Conservation (phyloP, 2,888 invertebrate genomes). For the Cryptophagus acutangulus region DNA sequence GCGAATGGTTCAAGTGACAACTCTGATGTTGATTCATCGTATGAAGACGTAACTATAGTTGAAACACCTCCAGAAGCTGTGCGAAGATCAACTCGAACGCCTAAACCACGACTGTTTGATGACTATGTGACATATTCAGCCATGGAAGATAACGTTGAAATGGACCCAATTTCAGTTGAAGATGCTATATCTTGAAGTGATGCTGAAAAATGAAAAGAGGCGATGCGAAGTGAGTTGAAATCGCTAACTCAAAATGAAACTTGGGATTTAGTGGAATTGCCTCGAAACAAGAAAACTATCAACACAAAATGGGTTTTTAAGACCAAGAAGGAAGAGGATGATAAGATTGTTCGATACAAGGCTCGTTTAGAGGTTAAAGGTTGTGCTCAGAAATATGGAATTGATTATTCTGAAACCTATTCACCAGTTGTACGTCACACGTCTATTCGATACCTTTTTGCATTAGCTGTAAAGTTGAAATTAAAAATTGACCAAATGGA, state of each 20-base stretch:
- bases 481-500: slow-evolving; percentile 13
- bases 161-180: neutral
- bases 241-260: slow-evolving; percentile 11
- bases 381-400: slow-evolving; percentile 9
- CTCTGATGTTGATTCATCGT: too few species aligned
- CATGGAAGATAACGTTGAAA: too few species aligned
- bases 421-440: slow-evolving; percentile 13
- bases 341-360: slow-evolving; percentile 7
- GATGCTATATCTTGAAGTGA: slow-evolving; percentile 4
- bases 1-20: too few species aligned
- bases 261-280: slow-evolving; percentile 9
- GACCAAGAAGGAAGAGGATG: slow-evolving; percentile 12
- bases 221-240: slow-evolving; percentile 8
- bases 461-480: slow-evolving; percentile 3
- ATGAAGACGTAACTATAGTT: too few species aligned
- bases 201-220: slow-evolving; percentile 6
- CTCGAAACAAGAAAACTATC: slow-evolving; percentile 1
- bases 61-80: too few species aligned
- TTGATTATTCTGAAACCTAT: slow-evolving; percentile 15
- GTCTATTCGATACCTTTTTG: slow-evolving; percentile 7
- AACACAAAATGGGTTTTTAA: slow-evolving; percentile 13
- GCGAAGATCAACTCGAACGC: neutral
- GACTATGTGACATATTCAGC: too few species aligned
- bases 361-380: slow-evolving; percentile 12
- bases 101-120: neutral